Evolutionary conservation across 2,888 invertebrate species (phyloP).

Genomic region (Bugula neritina): DNA sequence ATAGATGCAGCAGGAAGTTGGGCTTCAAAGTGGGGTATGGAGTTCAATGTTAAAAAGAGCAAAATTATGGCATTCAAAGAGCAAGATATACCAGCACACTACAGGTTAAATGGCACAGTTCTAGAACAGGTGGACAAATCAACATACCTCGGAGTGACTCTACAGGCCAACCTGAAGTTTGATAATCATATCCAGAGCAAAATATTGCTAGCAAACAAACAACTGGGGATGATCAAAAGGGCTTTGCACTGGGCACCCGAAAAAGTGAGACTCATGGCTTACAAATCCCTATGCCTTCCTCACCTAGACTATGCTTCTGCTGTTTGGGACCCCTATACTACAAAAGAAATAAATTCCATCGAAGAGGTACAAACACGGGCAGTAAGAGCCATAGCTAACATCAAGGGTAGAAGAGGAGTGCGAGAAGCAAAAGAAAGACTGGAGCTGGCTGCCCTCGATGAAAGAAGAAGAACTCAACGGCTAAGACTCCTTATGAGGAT

Average conservation of each 20-base stretch:
- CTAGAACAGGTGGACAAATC: neutral
- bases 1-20: neutral
- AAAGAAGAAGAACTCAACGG: too few relatives aligned
- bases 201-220: neutral
- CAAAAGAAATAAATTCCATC: too few relatives aligned
- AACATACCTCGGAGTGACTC: neutral
- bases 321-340: neutral
- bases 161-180: too few relatives aligned
- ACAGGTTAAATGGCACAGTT: neutral
- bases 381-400: too few relatives aligned
- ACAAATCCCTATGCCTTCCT: neutral
- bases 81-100: too few relatives aligned
- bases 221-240: neutral
- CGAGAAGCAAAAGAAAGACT: too few relatives aligned
- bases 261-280: neutral
- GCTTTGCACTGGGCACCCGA: conserved; percentile 3
- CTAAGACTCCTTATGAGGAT: too few relatives aligned
- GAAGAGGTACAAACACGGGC: too few relatives aligned
- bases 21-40: neutral
- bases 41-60: conserved; percentile 24
- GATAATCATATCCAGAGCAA: too few relatives aligned
- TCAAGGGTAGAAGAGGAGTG: too few relatives aligned
- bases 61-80: conserved; percentile 22
- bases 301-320: conserved; percentile 12
- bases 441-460: too few relatives aligned